Evolutionary conservation across 1,140 invertebrate genomes (phyloP).

Genomic region (Drosophila tristis): DNA sequence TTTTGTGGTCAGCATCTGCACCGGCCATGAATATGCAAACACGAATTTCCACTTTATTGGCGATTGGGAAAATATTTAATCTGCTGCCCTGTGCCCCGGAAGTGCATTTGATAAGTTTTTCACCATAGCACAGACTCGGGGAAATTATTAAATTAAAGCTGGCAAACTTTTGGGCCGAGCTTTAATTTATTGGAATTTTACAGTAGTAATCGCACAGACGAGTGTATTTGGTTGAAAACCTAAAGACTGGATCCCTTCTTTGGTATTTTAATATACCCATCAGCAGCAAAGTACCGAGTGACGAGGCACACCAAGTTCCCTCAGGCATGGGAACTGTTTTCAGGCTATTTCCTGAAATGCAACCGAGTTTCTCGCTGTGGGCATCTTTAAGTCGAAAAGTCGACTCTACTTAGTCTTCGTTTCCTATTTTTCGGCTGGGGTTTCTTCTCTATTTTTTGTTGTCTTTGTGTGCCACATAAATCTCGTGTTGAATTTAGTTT

Average conservation of each 20-base stretch:
- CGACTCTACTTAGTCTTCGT: too few relatives aligned
- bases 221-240: too few relatives aligned
- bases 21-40: conserved; percentile 29
- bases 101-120: conserved; percentile 40
- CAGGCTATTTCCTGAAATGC: not conserved
- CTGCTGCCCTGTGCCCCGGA: conserved; percentile 21
- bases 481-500: conserved; percentile 65
- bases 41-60: conserved; percentile 24
- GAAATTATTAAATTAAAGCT: conserved; percentile 17
- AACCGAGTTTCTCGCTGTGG: too few relatives aligned
- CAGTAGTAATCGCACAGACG: too few relatives aligned
- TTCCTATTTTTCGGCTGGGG: not conserved
- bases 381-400: too few relatives aligned
- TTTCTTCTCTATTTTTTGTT: conserved; percentile 4
- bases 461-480: conserved; percentile 51
- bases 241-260: too few relatives aligned
- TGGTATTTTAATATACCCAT: too few relatives aligned
- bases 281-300: too few relatives aligned
- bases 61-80: conserved; percentile 23
- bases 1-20: conserved; percentile 31
- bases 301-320: too few relatives aligned
- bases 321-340: too few relatives aligned
- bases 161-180: too few relatives aligned
- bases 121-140: not conserved
- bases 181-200: conserved; percentile 6